Evolutionary conservation across 1,140 invertebrate genomes (phyloP), one percentile per base, ranked within the genome.

Genomic region (Drosophila santomea): DNA sequence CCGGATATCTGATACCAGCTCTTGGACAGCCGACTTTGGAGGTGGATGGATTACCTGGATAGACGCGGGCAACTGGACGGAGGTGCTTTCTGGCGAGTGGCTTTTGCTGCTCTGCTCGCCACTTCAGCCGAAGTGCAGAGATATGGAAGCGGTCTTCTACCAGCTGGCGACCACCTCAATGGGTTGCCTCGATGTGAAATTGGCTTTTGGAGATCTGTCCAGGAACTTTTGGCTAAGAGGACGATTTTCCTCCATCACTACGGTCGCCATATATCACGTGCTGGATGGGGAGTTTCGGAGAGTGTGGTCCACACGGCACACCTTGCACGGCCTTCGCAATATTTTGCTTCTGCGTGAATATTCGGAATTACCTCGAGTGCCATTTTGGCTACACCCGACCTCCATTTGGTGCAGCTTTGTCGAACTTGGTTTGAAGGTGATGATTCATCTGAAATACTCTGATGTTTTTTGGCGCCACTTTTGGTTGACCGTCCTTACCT

Each of bases 241-340:
- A 3, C 63, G 47, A 15, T 52, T 60, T 11, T 47, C 32, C 11
- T 17, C 11, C 28, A 8, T n/a, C 3, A 17, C 11, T 1, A 11
- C 28, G 2, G 17, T 32, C 14, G 51, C 54, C 11, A 3, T 69
- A 7, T 73, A 59, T 17, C 69, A 73, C 20, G 47, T 72, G 2
- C 2, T 41, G 3, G 51, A 54, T n/a, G 64, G 54, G 6, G 15
- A 51, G 6, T 73, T 73, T 14, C 47, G 54, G 2, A n/a, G 25
- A 7, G 25, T 59, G 20, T 41, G 28, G 3, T 10, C 12, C 11
- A 5, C 6, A 0, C 32, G 32, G 23, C 35, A 68, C 8, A 5
- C 12, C 1, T 3, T 17, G 17, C 1, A 28, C 5, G n/a, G 45
- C 1, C n/a, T 72, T 25, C 38, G 14, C 4, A n/a, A 36, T 23